Percentiles rank a stretch among this genome's conserved stretches.
Evolutionary conservation across 2,797 vertebrate species (phyloP).

Genomic region (Huso huso): DNA sequence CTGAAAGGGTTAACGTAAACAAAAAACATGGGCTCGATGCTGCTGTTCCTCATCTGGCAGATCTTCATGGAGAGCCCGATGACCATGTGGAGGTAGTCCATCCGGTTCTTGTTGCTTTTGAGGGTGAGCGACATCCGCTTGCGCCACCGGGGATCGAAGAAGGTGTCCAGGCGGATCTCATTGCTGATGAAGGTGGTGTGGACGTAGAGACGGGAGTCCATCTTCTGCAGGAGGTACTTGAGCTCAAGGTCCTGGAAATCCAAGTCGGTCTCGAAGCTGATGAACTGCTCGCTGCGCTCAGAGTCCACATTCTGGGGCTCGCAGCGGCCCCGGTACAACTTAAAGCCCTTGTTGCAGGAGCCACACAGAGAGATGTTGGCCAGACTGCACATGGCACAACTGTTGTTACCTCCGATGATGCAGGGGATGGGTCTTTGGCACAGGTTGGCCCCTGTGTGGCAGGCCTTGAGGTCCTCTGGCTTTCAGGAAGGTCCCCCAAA

Average conservation of each 20-base stretch:
- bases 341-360: slow-evolving; percentile 98
- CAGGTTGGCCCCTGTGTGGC: slow-evolving; percentile 84
- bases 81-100: slow-evolving; percentile 98
- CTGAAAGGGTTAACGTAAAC: slow-evolving; percentile 97
- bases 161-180: slow-evolving; percentile 95
- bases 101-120: slow-evolving; percentile 98
- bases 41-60: slow-evolving; percentile 97
- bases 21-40: slow-evolving; percentile 96
- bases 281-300: slow-evolving; percentile 95
- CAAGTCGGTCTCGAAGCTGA: slow-evolving; percentile 97
- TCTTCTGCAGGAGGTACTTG: slow-evolving; percentile 95
- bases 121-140: slow-evolving; percentile 97
- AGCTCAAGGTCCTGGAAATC: slow-evolving; percentile 98
- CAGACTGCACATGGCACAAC: slow-evolving; percentile 98
- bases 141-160: slow-evolving; percentile 95
- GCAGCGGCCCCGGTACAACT: slow-evolving; percentile 91
- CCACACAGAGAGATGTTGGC: slow-evolving; percentile 97
- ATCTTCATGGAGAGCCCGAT: slow-evolving; percentile 97
- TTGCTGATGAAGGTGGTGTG: slow-evolving; percentile 99
- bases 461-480: slow-evolving; percentile 88
- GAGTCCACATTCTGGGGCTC: slow-evolving; percentile 98
- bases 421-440: slow-evolving; percentile 96
- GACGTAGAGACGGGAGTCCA: slow-evolving; percentile 94
- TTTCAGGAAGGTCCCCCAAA: slow-evolving; percentile 97
- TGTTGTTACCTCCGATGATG: slow-evolving; percentile 95